These are phyloP conservation scores for Drosophila borborema DNA, from an alignment of 2,888 invertebrate genomes.

Conservation along the genomic window DNA sequence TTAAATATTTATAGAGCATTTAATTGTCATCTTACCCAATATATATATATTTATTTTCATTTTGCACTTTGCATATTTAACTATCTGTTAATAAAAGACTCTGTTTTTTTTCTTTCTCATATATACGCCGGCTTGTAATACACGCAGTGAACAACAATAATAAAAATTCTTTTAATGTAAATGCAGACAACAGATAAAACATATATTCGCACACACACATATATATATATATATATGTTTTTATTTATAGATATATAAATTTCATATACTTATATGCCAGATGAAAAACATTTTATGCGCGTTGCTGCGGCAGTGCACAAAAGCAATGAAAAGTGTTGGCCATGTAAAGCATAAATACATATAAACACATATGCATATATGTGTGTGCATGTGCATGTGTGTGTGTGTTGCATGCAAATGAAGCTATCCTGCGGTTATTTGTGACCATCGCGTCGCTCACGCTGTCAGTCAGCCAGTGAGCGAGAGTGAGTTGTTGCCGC, in stretches of 20 bases:
- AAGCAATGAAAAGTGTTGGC: constrained; percentile 46
- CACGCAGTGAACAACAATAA: constrained; percentile 53
- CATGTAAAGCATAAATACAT: constrained; percentile 1
- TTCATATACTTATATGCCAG: constrained; percentile 25
- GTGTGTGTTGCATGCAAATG: constrained; percentile 65
- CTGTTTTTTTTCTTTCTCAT: constrained; percentile 31
- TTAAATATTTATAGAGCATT: constrained; percentile 31
- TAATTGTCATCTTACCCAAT: not conserved
- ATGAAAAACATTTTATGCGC: constrained; percentile 35
- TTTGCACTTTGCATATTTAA: constrained; percentile 36
- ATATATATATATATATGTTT: constrained; percentile 4
- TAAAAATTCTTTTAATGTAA: constrained; percentile 64
- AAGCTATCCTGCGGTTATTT: constrained; percentile 80
- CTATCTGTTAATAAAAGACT: constrained; percentile 69
- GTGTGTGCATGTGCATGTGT: not conserved
- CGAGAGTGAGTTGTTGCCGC: not conserved
- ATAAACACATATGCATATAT: not conserved
- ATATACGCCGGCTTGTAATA: constrained; percentile 47
- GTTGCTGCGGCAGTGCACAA: constrained; percentile 42
- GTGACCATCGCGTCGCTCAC: constrained; percentile 75
- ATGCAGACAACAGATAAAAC: constrained; percentile 54
- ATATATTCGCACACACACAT: constrained; percentile 35
- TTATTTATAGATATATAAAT: constrained; percentile 21
- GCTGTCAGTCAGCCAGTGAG: constrained; percentile 55
- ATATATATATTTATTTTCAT: not conserved